phyloP scores from a whole-genome alignment of 2,113 vertebrate species.

The Origma solitaria region DNA sequence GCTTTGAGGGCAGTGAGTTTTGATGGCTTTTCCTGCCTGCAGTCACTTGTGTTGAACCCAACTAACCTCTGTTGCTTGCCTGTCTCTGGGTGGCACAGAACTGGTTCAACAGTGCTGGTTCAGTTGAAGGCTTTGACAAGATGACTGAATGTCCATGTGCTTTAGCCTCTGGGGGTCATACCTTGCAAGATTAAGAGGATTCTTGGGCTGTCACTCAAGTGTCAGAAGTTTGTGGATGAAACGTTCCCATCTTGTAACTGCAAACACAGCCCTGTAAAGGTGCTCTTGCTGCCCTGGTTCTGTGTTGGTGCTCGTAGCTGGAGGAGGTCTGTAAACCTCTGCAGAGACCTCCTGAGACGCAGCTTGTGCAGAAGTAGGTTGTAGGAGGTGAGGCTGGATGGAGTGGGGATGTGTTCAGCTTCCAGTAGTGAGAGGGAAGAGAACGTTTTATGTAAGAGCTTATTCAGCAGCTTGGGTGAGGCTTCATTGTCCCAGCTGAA shows the following conservation, averaged over 20 bases:
- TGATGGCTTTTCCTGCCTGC: slow-evolving; percentile 27
- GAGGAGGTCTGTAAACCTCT: neutral
- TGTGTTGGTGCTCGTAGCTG: neutral
- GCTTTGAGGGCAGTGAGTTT: slow-evolving; percentile 27
- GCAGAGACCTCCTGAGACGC: rapidly evolving
- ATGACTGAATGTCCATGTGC: neutral
- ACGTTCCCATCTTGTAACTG: neutral
- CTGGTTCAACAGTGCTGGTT: neutral
- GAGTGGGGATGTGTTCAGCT: neutral
- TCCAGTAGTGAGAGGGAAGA: neutral
- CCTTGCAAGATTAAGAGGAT: neutral
- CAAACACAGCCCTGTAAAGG: neutral
- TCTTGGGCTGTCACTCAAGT: neutral
- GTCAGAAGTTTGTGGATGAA: neutral
- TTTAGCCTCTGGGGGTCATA: neutral
- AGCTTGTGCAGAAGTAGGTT: neutral
- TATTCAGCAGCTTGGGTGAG: neutral
- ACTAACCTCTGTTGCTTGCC: neutral
- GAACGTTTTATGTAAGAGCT: neutral
- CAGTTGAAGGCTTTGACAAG: neutral
- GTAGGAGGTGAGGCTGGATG: neutral
- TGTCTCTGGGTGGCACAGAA: neutral
- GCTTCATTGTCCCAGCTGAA: slow-evolving; percentile 13
- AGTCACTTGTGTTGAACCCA: slow-evolving; percentile 33
- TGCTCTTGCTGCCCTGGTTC: neutral